Conservation (phyloP, 2,888 invertebrate species). For the Hypercompe scribonia region DNA sequence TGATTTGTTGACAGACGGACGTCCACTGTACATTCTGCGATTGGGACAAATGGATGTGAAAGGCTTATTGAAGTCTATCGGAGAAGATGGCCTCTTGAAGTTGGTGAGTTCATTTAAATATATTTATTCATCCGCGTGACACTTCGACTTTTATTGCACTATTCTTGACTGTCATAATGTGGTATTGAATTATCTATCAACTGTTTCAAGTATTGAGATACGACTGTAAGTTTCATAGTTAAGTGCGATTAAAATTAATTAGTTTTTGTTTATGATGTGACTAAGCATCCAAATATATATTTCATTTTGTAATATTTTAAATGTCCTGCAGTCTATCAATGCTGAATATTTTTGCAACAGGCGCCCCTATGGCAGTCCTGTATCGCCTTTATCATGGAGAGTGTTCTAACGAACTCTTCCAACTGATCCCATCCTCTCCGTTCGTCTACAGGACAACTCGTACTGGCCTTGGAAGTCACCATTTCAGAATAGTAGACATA, state of each 20-base stretch:
- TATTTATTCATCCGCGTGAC: not conserved
- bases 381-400: too few species aligned
- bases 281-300: too few species aligned
- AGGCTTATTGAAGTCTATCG: slow-evolving; percentile 95
- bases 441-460: too few species aligned
- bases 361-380: too few species aligned
- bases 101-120: slow-evolving; percentile 86
- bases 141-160: not conserved
- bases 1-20: slow-evolving; percentile 88
- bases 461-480: too few species aligned
- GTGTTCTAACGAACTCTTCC: too few species aligned
- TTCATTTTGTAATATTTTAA: not conserved
- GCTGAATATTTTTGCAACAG: not conserved
- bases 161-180: not conserved
- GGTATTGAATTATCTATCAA: not conserved
- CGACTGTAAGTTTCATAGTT: too few species aligned
- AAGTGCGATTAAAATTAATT: too few species aligned
- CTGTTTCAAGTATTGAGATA: not conserved
- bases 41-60: slow-evolving; percentile 99
- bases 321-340: not conserved
- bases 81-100: slow-evolving; percentile 95
- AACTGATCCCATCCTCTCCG: too few species aligned
- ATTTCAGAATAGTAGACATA: too few species aligned
- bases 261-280: too few species aligned
- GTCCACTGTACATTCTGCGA: slow-evolving; percentile 95